Base-by-base conservation (phyloP, 2,113 vertebrate species). In the Eurypyga helias region DNA sequence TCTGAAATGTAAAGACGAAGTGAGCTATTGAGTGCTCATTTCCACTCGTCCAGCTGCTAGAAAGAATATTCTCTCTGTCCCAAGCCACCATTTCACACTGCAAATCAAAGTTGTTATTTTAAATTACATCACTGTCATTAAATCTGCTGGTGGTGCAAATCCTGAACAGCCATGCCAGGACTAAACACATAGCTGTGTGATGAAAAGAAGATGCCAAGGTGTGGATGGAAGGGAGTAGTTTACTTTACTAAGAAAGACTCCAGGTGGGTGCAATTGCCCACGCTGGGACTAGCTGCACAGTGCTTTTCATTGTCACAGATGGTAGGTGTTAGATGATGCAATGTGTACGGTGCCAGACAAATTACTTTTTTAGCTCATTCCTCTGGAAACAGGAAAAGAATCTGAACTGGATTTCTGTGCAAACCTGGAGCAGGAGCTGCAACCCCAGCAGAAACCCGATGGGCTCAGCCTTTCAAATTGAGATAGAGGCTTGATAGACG, bases 281-380 rank as follows among this genome's bases (percentile, higher is more conserved):
- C 19, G 0, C 86, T 91, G 96, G 92, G 96, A 95, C 91, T 34
- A 70, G 89, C 83, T 5, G 17, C 75, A 94, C 94, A 95, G 73
- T 78, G 81, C 94, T 79, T 93, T 96, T 83, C 95, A 96, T 96
- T 97, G 95, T 96, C 94, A 92, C 87, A 96, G 85, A 91, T 89
- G 96, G 91, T 93, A 97, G 94, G 94, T 96, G 91, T 96, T 96
- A 96, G 93, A 95, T 96, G 97, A 96, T 89, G 96, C 94, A 96
- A 90, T 96, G 86, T 76, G 70, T 36, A 93, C 2, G 1, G 84
- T 92, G 91, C 96, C 93, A 97, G 91, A 94, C 92, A 89, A 93
- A 90, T 96, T 93, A 96, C 91, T 95, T 93, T 92, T 95, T 97
- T 96, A 92, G 94, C 81, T 97, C 84, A 82, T 94, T 96, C 84